phyloP scores from a whole-genome alignment of 2,888 invertebrate species.

The Lasioglossum marginatum region DNA sequence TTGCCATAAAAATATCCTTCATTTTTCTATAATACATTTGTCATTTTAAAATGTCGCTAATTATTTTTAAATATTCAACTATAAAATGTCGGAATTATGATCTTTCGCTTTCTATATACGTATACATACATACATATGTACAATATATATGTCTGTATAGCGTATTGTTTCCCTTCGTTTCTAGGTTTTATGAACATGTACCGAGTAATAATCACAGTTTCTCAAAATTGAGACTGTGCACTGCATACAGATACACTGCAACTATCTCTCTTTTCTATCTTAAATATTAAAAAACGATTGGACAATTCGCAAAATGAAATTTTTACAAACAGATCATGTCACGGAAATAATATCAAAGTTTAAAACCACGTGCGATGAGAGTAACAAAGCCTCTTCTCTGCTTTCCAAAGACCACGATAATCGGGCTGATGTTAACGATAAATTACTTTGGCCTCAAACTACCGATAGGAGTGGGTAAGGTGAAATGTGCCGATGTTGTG shows the following conservation, averaged over 20 bases:
- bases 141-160: neutral
- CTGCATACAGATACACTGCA: conserved; percentile 28
- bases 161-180: neutral
- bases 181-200: conserved; percentile 20
- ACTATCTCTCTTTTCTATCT: neutral
- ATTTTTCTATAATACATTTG: conserved; percentile 39
- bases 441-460: conserved; percentile 81
- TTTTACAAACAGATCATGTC: conserved; percentile 32
- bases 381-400: conserved; percentile 69
- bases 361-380: conserved; percentile 44
- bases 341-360: conserved; percentile 40
- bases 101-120: conserved; percentile 22
- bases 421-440: conserved; percentile 35
- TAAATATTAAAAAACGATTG: conserved; percentile 23
- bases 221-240: conserved; percentile 11
- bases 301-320: conserved; percentile 23
- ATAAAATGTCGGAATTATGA: conserved; percentile 29
- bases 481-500: conserved; percentile 76
- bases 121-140: neutral
- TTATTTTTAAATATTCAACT: conserved; percentile 16
- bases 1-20: conserved; percentile 50
- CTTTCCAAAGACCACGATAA: conserved; percentile 52
- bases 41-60: conserved; percentile 5
- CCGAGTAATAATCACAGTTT: conserved; percentile 28
- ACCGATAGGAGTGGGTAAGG: conserved; percentile 74